These are phyloP conservation scores for Andrena hattorfiana DNA, from an alignment of 2,888 invertebrate genomes.

Conservation along the genomic window DNA sequence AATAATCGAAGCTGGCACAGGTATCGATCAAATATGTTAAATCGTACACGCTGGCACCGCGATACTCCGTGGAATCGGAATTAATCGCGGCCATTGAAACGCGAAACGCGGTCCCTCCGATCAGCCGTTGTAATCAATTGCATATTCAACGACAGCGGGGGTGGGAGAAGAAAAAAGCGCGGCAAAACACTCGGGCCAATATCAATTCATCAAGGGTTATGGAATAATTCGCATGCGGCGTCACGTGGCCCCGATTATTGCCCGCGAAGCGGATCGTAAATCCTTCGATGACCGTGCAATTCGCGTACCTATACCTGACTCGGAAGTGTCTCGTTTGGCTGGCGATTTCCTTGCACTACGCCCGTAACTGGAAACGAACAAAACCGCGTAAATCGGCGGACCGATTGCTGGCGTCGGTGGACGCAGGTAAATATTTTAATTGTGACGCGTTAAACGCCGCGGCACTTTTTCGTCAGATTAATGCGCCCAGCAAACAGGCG, in stretches of 20 bases:
- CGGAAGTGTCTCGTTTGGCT: neutral
- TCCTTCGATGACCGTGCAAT: slow-evolving; percentile 19
- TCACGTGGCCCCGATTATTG: slow-evolving; percentile 58
- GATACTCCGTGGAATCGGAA: slow-evolving; percentile 56
- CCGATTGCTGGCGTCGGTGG: slow-evolving; percentile 5
- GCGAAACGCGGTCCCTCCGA: slow-evolving; percentile 34
- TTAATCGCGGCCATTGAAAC: slow-evolving; percentile 48
- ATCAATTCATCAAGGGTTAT: slow-evolving; percentile 60
- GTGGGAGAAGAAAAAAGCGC: slow-evolving; percentile 10
- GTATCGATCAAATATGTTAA: slow-evolving; percentile 62
- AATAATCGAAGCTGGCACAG: slow-evolving; percentile 42
- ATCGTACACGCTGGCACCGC: slow-evolving; percentile 51
- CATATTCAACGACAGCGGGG: slow-evolving; percentile 52
- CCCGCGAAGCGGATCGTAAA: slow-evolving; percentile 51
- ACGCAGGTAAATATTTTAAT: slow-evolving; percentile 54
- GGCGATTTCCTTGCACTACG: neutral
- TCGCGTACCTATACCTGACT: neutral
- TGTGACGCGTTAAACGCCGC: slow-evolving; percentile 31
- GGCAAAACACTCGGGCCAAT: slow-evolving; percentile 53
- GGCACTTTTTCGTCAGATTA: slow-evolving; percentile 18
- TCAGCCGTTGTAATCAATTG: slow-evolving; percentile 57
- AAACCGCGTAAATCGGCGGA: neutral
- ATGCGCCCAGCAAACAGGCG: slow-evolving; percentile 34
- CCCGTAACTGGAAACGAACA: too few species aligned
- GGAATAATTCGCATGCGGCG: slow-evolving; percentile 59